Evolutionary conservation across 2,888 invertebrate species (phyloP), one percentile per base, ranked within the genome.

Genomic region (Acleris literana): DNA sequence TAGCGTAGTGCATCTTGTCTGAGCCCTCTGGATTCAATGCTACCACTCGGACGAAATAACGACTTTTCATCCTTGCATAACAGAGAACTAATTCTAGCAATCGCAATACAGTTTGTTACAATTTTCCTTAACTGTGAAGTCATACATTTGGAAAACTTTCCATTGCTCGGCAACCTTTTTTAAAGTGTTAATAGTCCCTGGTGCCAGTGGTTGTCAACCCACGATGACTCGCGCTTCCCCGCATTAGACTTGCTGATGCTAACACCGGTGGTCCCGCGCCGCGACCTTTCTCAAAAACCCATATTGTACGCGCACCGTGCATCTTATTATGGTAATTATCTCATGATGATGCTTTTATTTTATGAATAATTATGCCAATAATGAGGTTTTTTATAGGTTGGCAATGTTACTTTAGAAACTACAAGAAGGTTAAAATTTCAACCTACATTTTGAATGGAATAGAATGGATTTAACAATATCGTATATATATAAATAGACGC

Each of bases 231-330:
- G 84, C 81, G 74, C 74, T 76, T 83, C 82, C 82, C 73, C 69
- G 70, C 78, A 87, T 87, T 89, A 80, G 85, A 87, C 86, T 88
- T 88, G 86, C 81, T 87, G 86, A 90, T 87, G 82, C 44, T 81
- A 82, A 82, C 83, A 87, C 85, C 82, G 87, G 89, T 87, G 89
- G 88, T 87, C 87, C 79, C 73, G 49, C 33, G 69, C 72, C 39
- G 13, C 39, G 76, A 80, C 71, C 74, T 67, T 70, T 68, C 70
- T 71, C 77, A 84, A 78, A 80, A 79, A 79, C 77, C 80, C 76
- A 82, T 78, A 71, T 74, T 71, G 76, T 74, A 69, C 71, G 57
- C 71, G 69, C 65, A 77, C 74, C 64, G 69, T 64, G 77, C 76
- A 78, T 81, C 73, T 71, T 70, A 74, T 76, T 79, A 77, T 78